phyloP scores from a whole-genome alignment of 23 tunicate genomes.

The Clavelina lepadiformis region DNA sequence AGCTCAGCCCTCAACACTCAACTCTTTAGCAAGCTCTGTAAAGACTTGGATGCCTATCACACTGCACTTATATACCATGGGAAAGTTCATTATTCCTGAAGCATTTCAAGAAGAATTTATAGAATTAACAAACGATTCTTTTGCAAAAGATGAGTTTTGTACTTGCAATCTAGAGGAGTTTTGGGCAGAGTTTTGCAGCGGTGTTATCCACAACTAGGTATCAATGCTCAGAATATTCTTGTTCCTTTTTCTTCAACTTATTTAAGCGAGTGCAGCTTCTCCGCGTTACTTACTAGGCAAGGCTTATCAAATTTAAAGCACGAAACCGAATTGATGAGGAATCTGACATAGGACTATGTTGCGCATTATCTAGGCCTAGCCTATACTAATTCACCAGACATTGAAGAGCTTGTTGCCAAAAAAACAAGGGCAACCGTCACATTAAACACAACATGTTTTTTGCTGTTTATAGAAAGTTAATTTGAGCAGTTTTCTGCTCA shows the following conservation, averaged over 20 bases:
- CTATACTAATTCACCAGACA: constrained; percentile 24
- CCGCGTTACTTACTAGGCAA: constrained; percentile 42
- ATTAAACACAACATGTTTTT: constrained; percentile 9
- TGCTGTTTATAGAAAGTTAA: neutral
- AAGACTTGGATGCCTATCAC: constrained; percentile 38
- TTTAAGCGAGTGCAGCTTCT: constrained; percentile 50
- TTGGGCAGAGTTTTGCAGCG: constrained; percentile 10
- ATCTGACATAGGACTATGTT: constrained; percentile 6
- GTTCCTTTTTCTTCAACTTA: constrained; percentile 57
- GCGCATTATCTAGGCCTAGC: constrained; percentile 27
- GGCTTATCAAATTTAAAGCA: constrained; percentile 59
- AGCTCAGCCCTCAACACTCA: constrained; percentile 30
- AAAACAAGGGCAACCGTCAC: constrained; percentile 30
- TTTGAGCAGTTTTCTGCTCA: too few relatives aligned
- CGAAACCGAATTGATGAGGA: constrained; percentile 22
- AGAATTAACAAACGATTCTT: constrained; percentile 35
- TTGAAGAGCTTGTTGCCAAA: constrained; percentile 27
- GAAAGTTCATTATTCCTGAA: constrained; percentile 30
- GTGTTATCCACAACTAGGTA: constrained; percentile 9
- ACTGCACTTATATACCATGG: constrained; percentile 31
- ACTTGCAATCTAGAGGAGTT: constrained; percentile 34
- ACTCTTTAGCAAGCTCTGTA: constrained; percentile 31
- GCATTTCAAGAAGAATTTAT: constrained; percentile 30
- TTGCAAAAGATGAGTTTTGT: constrained; percentile 42
- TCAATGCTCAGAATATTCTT: constrained; percentile 47